Evolutionary conservation across 1,140 invertebrate genomes (phyloP).

Genomic region (Apis dorsata): DNA sequence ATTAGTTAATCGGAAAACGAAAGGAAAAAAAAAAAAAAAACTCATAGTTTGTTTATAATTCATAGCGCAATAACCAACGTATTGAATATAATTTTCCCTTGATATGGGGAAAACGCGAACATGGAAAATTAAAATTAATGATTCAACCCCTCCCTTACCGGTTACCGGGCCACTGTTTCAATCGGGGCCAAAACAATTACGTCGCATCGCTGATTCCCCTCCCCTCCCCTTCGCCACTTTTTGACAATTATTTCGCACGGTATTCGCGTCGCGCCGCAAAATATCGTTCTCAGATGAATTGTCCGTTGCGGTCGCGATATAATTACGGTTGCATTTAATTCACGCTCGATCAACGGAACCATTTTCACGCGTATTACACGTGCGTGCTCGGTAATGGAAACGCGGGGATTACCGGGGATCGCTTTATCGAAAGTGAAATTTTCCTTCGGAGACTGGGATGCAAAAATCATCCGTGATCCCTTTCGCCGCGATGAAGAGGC

Average conservation of each 20-base stretch:
- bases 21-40: background rate
- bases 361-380: background rate
- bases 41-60: background rate
- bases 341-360: background rate
- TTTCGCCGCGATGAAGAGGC: background rate
- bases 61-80: background rate
- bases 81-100: background rate
- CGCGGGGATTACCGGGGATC: background rate
- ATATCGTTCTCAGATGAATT: background rate
- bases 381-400: background rate
- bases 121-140: background rate
- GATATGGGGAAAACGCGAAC: background rate
- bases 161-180: background rate
- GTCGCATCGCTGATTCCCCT: no score
- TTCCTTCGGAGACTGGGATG: conserved; percentile 7
- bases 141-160: background rate
- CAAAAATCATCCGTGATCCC: background rate
- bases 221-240: no score
- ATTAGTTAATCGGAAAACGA: background rate
- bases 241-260: background rate
- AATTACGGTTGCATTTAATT: background rate
- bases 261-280: background rate
- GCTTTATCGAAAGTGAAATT: conserved; percentile 35
- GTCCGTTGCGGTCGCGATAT: background rate
- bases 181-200: background rate